Conservation (phyloP, 2,113 vertebrate genomes). For the Otus sunia region DNA sequence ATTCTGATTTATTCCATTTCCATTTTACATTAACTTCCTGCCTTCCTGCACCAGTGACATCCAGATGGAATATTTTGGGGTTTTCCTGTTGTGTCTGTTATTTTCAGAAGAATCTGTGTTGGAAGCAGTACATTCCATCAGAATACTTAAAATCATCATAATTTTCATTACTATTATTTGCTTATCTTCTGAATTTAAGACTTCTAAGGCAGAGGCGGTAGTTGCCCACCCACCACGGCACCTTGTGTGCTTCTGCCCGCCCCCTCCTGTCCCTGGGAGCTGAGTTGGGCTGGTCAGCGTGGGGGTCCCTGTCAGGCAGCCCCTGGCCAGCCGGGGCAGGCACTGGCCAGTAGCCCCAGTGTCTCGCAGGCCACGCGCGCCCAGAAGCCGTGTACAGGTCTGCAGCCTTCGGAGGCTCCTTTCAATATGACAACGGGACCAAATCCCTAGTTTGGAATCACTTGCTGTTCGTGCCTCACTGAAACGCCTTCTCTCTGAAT, state of each 20-base stretch:
- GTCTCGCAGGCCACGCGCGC: rapidly evolving
- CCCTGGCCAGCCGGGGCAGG: not conserved
- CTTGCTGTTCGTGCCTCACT: not conserved
- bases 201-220: rapidly evolving
- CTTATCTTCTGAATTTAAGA: not conserved
- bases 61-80: not conserved
- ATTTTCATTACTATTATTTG: not conserved
- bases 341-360: not conserved
- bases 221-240: rapidly evolving
- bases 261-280: not conserved
- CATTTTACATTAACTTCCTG: not conserved
- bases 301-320: not conserved
- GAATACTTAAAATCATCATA: not conserved
- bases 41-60: rapidly evolving
- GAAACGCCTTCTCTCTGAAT: not conserved
- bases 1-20: not conserved
- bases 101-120: not conserved
- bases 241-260: not conserved
- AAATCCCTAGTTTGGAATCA: not conserved
- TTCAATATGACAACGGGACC: rapidly evolving
- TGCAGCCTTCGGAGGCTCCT: not conserved
- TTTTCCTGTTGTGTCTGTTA: not conserved
- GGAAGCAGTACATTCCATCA: not conserved
- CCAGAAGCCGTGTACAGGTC: rapidly evolving
- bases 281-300: not conserved